phyloP scores from a whole-genome alignment of 2,888 invertebrate species.

The Aphodius granarius region DNA sequence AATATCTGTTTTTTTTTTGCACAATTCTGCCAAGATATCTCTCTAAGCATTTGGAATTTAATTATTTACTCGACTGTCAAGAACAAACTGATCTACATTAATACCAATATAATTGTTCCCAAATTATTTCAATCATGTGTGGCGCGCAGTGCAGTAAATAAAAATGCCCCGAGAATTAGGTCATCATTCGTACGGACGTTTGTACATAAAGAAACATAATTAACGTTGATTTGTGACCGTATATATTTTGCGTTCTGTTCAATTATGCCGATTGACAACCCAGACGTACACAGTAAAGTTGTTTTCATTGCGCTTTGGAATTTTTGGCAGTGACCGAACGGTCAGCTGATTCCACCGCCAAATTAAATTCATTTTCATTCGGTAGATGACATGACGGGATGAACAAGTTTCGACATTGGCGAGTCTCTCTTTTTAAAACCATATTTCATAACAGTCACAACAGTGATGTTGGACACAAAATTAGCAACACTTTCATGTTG shows the following conservation, averaged over 20 bases:
- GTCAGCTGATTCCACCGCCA: background rate
- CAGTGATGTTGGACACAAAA: too few relatives aligned
- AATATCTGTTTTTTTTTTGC: too few relatives aligned
- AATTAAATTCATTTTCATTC: background rate
- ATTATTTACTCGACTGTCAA: too few relatives aligned
- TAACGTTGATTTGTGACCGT: background rate
- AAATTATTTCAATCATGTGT: background rate
- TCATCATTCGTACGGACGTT: background rate
- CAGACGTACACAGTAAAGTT: background rate
- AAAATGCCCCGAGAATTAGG: constrained; percentile 7
- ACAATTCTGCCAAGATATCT: too few relatives aligned
- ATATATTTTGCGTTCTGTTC: background rate
- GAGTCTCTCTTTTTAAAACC: background rate
- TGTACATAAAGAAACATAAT: background rate
- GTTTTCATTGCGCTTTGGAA: background rate
- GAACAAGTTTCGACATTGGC: background rate
- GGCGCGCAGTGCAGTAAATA: background rate
- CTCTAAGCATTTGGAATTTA: too few relatives aligned
- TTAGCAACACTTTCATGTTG: too few relatives aligned
- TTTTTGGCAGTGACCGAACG: background rate
- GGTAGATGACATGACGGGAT: background rate
- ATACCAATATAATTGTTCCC: background rate
- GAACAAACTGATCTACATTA: too few relatives aligned
- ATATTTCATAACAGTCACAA: too few relatives aligned
- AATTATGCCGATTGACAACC: background rate